These are phyloP conservation scores for Phrynocephalus vlangalii DNA, from an alignment of 2,797 vertebrate species.

Conservation along the genomic window DNA sequence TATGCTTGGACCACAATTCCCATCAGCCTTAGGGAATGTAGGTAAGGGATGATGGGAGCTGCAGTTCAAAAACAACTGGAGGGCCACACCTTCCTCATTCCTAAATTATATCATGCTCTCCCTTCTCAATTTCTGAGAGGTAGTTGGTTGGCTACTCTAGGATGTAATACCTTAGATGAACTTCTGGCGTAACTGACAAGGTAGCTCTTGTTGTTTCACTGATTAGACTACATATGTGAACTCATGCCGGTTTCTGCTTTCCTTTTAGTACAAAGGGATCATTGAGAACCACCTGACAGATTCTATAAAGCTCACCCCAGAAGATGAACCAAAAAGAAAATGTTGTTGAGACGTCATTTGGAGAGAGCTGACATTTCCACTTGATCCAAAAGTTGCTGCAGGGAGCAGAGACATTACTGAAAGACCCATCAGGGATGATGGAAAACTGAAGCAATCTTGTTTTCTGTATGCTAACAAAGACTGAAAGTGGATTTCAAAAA, in stretches of 20 bases:
- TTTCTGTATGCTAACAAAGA: not conserved
- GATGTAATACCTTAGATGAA: not conserved
- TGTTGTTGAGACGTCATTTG: constrained; percentile 67
- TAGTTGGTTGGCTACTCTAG: not conserved
- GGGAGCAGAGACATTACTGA: not conserved
- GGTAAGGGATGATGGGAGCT: not conserved
- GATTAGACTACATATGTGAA: not conserved
- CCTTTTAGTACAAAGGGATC: constrained; percentile 75
- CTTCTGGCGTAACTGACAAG: not conserved
- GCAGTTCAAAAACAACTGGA: no score
- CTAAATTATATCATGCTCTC: not conserved
- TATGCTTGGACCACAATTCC: not conserved
- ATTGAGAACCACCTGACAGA: constrained; percentile 77
- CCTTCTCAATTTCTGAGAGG: not conserved
- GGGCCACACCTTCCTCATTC: no score
- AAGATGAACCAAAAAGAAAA: constrained; percentile 60
- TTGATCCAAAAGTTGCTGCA: not conserved
- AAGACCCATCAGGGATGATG: not conserved
- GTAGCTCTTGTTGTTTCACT: not conserved
- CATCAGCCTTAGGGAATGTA: not conserved
- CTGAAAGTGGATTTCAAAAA: not conserved
- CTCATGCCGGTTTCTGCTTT: constrained; percentile 20
- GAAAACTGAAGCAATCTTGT: not conserved
- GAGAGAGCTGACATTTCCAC: not conserved
- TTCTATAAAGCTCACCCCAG: constrained; percentile 80